Percentiles rank a stretch among this genome's conserved stretches.
These are phyloP conservation scores for Polyommatus iphigenia DNA, from an alignment of 2,888 invertebrate genomes.

Conservation along the genomic window DNA sequence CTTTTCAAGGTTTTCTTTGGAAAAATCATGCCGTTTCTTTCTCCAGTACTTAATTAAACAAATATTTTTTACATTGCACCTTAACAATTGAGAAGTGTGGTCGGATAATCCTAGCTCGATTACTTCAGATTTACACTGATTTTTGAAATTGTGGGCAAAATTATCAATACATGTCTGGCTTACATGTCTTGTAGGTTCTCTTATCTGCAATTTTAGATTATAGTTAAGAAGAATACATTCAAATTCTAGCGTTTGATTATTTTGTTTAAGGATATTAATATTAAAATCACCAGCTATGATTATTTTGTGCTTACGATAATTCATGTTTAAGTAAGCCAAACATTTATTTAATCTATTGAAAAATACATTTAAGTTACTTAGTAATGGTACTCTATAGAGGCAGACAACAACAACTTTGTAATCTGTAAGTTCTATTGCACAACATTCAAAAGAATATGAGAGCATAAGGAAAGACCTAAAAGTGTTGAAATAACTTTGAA, in stretches of 20 bases:
- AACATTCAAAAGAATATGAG: not conserved
- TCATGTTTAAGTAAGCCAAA: not conserved
- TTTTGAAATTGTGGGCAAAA: conserved; percentile 19
- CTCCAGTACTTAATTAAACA: not conserved
- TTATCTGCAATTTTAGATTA: too few relatives aligned
- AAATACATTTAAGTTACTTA: not conserved
- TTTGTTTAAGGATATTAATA: not conserved
- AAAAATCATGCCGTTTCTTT: not conserved
- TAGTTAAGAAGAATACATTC: too few relatives aligned
- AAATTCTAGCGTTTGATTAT: too few relatives aligned
- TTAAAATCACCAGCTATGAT: not conserved
- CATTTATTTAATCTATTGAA: not conserved
- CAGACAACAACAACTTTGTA: conserved; percentile 4
- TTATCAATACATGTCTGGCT: not conserved
- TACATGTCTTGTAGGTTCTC: too few relatives aligned
- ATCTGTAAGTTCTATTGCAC: not conserved
- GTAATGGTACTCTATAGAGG: not conserved
- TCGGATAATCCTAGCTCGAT: not conserved
- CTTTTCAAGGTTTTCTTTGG: not conserved
- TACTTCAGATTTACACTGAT: conserved; percentile 8
- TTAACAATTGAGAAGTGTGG: not conserved
- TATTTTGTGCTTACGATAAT: not conserved
- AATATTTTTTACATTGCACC: not conserved
- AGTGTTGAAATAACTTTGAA: not conserved
- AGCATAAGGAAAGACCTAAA: not conserved